Evolutionary conservation across 2,888 invertebrate genomes (phyloP), one percentile per base, ranked within the genome.

Genomic region (Crematogaster levior): DNA sequence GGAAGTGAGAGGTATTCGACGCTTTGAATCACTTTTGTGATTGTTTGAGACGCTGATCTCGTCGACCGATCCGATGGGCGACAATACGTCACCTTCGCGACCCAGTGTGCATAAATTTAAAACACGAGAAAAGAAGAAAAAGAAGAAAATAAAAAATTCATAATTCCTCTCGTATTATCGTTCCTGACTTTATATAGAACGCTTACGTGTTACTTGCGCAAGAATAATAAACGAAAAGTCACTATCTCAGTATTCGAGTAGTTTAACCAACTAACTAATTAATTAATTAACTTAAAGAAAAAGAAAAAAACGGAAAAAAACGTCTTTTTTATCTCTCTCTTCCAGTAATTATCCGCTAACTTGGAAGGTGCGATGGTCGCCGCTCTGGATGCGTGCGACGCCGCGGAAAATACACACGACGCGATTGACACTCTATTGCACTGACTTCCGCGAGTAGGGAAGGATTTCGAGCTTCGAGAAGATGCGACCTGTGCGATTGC

Each of bases 141-240:
- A 60, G n/a, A 58, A 21, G 30, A n/a, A 80, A 84, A 51, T 60
- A 40, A 74, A 63, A 79, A 66, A 85, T 75, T 80, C 85, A 87
- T 86, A 86, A 84, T 89, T 85, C 86, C 85, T 86, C 86, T 88
- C 83, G 68, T 85, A 83, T 88, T 88, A 84, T 85, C 82, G 88
- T 88, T 88, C 84, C 88, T 88, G 86, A 79, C 70, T 85, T 83
- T 85, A 84, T 79, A 84, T 87, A 84, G 80, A 81, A 85, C 85
- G 88, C 83, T 88, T 86, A 83, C 88, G 84, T 80, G 83, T 83
- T 80, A 80, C 72, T 75, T 81, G 81, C 75, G 56, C 63, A 83
- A 75, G 74, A 63, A 83, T 81, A 74, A 65, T 83, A 86, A 79
- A 75, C 72, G 61, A 53, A 70, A 70, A 70, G 70, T 63, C 61